phyloP scores from a whole-genome alignment of 1,140 invertebrate genomes.

The Brachionus rotundiformis region DNA sequence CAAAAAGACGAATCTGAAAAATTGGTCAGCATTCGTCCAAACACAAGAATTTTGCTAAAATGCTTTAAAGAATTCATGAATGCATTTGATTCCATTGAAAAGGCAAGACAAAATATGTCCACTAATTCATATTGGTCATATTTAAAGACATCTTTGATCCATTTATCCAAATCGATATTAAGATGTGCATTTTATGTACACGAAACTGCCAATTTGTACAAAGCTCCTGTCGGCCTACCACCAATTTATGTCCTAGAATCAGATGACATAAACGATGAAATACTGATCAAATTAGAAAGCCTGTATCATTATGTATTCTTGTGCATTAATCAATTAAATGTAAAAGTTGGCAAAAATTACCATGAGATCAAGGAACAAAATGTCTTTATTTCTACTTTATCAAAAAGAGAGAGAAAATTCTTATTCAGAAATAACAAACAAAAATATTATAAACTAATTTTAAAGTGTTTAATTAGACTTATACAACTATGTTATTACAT shows the following conservation, averaged over 20 bases:
- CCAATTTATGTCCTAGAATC: slow-evolving; percentile 37
- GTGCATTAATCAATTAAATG: slow-evolving; percentile 25
- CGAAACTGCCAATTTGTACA: slow-evolving; percentile 25
- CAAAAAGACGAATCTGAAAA: slow-evolving; percentile 33
- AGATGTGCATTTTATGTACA: slow-evolving; percentile 26
- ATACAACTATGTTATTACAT: slow-evolving; percentile 1
- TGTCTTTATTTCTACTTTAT: not conserved
- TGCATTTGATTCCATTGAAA: slow-evolving; percentile 2
- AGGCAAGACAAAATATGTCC: not conserved
- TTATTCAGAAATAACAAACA: not conserved
- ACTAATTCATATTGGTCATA: slow-evolving; percentile 8
- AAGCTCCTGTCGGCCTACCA: not conserved
- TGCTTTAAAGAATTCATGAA: slow-evolving; percentile 16
- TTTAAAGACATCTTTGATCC: not conserved
- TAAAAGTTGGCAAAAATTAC: not conserved
- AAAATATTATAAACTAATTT: slow-evolving; percentile 29
- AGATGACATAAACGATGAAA: not conserved
- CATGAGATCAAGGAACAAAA: not conserved
- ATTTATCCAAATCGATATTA: not conserved
- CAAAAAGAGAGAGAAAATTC: slow-evolving; percentile 30
- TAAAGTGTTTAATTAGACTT: not conserved
- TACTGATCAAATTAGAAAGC: slow-evolving; percentile 8
- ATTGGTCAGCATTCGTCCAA: slow-evolving; percentile 14
- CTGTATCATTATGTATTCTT: slow-evolving; percentile 8
- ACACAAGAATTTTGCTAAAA: slow-evolving; percentile 15